Evolutionary conservation across 2,888 invertebrate species (phyloP), one percentile per base, ranked within the genome.

Genomic region (Syrphus vitripennis): DNA sequence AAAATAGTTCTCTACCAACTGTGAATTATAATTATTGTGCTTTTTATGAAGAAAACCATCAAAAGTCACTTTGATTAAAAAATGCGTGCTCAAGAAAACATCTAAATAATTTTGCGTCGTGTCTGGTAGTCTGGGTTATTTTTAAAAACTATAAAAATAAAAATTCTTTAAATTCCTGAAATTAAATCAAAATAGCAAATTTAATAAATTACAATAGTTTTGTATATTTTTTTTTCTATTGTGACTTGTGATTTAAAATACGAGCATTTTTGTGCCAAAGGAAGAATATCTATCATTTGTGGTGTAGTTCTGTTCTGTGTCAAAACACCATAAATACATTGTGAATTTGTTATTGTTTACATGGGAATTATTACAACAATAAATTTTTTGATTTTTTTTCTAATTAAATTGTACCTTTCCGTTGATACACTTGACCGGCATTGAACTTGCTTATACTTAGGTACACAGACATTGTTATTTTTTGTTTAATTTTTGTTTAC

Each of bases 201-300:
- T n/a, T 31, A 29, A 74, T 65, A 75, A 75, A 69, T 61, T 34
- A 45, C 9, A 34, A 48, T 37, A 31, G 10, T 6, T 21, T 48
- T 67, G 45, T 50, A 31, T 48, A 34, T 67, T 45, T n/a, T n/a
- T n/a, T n/a, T n/a, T 21, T 55, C 53, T 45, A 65, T 37, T 40
- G 65, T 65, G 74, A 72, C 26, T 29, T 74, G 57, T 67, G 76
- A 45, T 16, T 37, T 24, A 67, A 48, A 7, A 9, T 40, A 24
- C n/a, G n/a, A n/a, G n/a, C n/a, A n/a, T n/a, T n/a, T n/a, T 40
- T 40, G 21, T n/a, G 48, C 16, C 12, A 16, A 45, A 10, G 10
- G 59, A 71, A 48, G 31, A 42, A 14, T 31, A 65, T 77, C 76
- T 48, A 65, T 77, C 76, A 81, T 76, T 70, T 55, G 37, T 63